Base-by-base conservation (phyloP, 1,140 invertebrate species). In the Dinoponera quadriceps region DNA sequence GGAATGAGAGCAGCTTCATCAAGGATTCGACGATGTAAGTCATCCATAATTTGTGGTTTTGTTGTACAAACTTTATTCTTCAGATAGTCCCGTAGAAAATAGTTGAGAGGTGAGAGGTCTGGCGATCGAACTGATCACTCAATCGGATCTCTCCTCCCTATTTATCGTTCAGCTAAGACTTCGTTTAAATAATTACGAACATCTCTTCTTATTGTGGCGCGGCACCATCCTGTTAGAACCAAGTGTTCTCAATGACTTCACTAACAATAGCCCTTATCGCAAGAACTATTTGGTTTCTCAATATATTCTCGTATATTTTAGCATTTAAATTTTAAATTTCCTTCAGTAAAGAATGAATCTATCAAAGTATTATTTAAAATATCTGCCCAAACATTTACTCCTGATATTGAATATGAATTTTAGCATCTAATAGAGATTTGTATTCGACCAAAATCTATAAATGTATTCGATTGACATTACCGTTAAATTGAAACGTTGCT, bases 281-380 rank as follows among this genome's bases (percentile, higher is more conserved):
- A 29, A 5, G 25, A 27, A 59, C 57, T 59, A 25, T 29, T 59
- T 59, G 11, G 25, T 59, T 59, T 25, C 3, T 25, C 11, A 59
- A 27, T 22, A 59, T 29, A 59, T 59, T 3, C 22, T 29, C 57
- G 14, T 27, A 59, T 59, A 0, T 59, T 59, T 59, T 13, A 27
- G 57, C 22, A 59, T 59, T 59, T 59, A 59, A 59, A 59, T 59
- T 59, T 59, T 59, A 59, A 59, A 59, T 59, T 59, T 59, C 13
- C 13, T 59, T 59, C 25, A 59, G 27, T 59, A 27, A 59, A 3
- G 57, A 59, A 59, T 59, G 13, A 1, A 18, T 13, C 13, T 27
- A 59, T 59, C 13, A 59, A 27, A 27, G 22, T 25, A 59, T 27
- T 33, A 33, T 33, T 27, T 59, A 59, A 59, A 13, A 59, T 59